Base-by-base conservation (phyloP, 2,888 invertebrate species). In the Perizoma affinitatum region DNA sequence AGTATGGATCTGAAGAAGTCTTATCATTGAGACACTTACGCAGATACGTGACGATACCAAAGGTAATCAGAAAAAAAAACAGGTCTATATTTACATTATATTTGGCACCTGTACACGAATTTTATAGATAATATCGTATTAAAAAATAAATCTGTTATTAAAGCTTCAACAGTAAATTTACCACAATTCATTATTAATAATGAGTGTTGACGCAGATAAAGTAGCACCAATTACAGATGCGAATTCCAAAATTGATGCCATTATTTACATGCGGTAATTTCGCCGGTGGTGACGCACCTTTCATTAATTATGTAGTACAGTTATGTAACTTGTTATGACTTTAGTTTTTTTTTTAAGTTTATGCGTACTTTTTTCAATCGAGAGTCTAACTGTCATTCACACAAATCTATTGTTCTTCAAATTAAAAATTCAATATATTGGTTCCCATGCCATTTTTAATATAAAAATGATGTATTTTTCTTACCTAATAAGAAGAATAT, bases 121-220 rank as follows among this genome's bases (percentile, higher is more conserved):
- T 22, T 22, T 22, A 22, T 22, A 22, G 22, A 22, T 22, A 3
- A 3, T 22, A 42, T n/a, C 42, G 5, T 42, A n/a, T 42, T n/a
- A n/a, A 42, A 42, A 46, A 33, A 46, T 33, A 46, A 46, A 46
- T 33, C 33, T 8, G 46, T 34, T 8, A 9, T 6, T 33, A 34
- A 33, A 46, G 45, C 45, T 33, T 49, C 34, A 50, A n/a, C 35
- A 35, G 33, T 51, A 36, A 49, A 46, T 34, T 7, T 10, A 34
- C 54, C 7, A 52, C 22, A 43, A 57, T 51, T 48, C 46, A 43
- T 62, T 55, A 11, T 42, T n/a, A n/a, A 8, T 52, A 52, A 58
- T 48, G 42, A 55, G 54, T 42, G 51, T 51, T 56, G 61, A 61
- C 56, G 61, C 34, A 40, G 55, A 61, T 54, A 46, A 54, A 52